These are phyloP conservation scores for Miltochrista miniata DNA, from an alignment of 2,888 invertebrate genomes.

Conservation along the genomic window DNA sequence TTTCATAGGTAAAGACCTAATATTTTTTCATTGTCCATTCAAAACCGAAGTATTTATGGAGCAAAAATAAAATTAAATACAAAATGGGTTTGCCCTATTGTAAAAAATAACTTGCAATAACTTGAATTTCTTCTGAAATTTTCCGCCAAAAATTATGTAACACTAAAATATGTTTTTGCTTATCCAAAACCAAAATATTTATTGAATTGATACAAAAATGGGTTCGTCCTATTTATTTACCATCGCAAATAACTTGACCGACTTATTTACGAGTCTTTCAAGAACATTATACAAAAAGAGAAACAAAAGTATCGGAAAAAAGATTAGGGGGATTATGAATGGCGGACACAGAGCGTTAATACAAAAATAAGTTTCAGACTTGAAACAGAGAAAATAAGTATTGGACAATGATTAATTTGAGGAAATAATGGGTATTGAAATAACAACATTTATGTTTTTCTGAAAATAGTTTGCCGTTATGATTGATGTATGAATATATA, in stretches of 20 bases:
- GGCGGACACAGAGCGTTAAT: conserved; percentile 8
- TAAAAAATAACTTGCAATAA: no score
- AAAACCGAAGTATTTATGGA: no score
- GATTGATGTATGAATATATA: no score
- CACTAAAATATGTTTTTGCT: no score
- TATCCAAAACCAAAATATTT: not conserved
- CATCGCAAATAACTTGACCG: conserved; percentile 4
- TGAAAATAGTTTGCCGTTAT: no score
- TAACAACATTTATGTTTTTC: no score
- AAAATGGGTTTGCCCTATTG: no score
- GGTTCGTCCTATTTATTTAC: not conserved
- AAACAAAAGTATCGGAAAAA: conserved; percentile 16
- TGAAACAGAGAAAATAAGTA: not conserved
- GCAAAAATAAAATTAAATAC: no score
- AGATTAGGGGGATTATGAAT: conserved; percentile 12
- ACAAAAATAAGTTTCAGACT: conserved; percentile 1
- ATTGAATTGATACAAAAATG: not conserved
- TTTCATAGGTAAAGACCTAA: no score
- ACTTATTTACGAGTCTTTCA: conserved; percentile 11
- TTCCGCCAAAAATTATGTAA: no score
- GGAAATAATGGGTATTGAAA: not conserved
- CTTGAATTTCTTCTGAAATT: no score
- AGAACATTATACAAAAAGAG: conserved; percentile 7
- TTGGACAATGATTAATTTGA: conserved; percentile 2
- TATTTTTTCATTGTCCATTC: no score